phyloP scores from a whole-genome alignment of 2,888 invertebrate genomes.

The Hydraecia micacea region DNA sequence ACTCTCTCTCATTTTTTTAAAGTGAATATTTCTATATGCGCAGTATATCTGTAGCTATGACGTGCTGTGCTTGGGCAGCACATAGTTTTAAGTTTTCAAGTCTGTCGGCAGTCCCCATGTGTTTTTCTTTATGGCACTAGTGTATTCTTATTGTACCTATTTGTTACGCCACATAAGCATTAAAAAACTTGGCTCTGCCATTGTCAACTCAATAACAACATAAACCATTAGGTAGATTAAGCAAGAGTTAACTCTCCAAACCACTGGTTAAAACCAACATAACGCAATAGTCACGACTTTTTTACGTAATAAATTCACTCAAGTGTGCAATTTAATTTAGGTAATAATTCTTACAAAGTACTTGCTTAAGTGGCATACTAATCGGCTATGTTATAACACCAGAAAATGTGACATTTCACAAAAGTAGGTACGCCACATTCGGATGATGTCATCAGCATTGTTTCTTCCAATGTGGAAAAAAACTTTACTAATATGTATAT shows the following conservation, averaged over 20 bases:
- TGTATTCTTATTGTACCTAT: background rate
- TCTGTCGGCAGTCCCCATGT: background rate
- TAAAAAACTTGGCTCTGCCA: background rate
- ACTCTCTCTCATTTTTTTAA: too few species aligned
- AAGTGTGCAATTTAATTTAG: conserved; percentile 44
- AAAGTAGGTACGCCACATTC: conserved; percentile 4
- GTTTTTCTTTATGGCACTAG: background rate
- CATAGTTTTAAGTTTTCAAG: background rate
- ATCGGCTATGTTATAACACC: conserved; percentile 5
- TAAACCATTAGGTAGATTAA: conserved; percentile 12
- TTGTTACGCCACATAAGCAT: background rate
- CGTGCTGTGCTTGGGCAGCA: background rate
- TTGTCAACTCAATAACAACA: conserved; percentile 21
- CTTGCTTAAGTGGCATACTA: conserved; percentile 5
- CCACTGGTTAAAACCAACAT: conserved; percentile 13
- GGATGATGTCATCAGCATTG: background rate
- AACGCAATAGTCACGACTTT: conserved; percentile 27
- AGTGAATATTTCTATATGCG: background rate
- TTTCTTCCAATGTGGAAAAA: background rate
- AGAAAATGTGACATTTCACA: conserved; percentile 15
- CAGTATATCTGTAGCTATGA: background rate
- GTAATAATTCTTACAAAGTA: conserved; percentile 26
- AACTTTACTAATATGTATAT: background rate
- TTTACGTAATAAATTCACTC: conserved; percentile 53
- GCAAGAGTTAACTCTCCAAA: conserved; percentile 34